These are phyloP conservation scores for Pissodes strobi DNA, from an alignment of 1,140 invertebrate genomes.

Conservation along the genomic window DNA sequence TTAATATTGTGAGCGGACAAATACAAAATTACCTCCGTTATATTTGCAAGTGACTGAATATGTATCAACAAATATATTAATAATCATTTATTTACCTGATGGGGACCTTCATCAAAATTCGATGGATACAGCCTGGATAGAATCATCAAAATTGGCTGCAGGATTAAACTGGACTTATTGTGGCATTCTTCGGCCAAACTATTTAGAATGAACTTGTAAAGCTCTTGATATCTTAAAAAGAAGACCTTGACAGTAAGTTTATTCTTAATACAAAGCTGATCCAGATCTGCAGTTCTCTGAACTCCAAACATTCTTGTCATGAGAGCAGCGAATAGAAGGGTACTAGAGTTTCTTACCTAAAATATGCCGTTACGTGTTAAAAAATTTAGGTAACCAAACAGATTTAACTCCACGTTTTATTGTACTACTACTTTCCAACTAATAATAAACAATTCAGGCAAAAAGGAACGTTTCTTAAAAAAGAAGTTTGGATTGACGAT, in stretches of 20 bases:
- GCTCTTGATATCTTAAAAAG: constrained; percentile 79
- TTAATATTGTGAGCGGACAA: no score
- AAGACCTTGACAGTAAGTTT: constrained; percentile 79
- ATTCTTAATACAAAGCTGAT: constrained; percentile 76
- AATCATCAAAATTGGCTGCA: constrained; percentile 81
- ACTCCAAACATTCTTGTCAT: constrained; percentile 90
- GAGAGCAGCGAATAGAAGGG: constrained; percentile 82
- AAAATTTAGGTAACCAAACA: no score
- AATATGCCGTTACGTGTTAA: no score
- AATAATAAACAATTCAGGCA: no score
- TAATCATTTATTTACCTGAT: constrained; percentile 66
- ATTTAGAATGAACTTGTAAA: constrained; percentile 78
- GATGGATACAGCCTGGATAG: constrained; percentile 79
- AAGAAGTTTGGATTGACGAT: no score
- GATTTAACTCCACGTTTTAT: no score
- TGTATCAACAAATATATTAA: no score
- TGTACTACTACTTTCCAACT: no score
- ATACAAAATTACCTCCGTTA: no score
- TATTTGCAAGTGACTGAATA: no score
- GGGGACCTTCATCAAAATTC: constrained; percentile 61
- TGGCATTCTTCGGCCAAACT: constrained; percentile 63
- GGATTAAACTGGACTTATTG: constrained; percentile 52
- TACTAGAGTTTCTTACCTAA: constrained; percentile 84
- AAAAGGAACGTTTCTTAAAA: no score
- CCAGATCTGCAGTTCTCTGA: constrained; percentile 71